Conservation (phyloP, 2,888 invertebrate genomes). For the Marasmarcha lunaedactyla region DNA sequence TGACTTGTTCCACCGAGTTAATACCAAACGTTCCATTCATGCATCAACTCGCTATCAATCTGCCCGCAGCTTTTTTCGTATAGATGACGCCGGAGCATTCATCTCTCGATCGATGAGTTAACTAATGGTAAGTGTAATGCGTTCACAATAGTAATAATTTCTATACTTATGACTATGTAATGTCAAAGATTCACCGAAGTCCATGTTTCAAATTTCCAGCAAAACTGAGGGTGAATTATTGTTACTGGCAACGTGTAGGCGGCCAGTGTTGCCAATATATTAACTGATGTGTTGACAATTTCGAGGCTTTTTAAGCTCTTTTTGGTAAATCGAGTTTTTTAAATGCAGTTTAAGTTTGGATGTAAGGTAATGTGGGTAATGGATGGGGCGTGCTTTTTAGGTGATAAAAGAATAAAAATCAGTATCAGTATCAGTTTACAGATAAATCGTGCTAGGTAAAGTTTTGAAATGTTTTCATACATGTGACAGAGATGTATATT, state of each 20-base stretch:
- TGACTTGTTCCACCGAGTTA: no score
- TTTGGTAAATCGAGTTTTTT: no score
- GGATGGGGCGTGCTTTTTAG: no score
- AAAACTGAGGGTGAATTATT: conserved; percentile 3
- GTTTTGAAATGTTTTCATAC: no score
- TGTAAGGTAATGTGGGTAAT: no score
- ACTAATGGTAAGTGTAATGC: conserved; percentile 24
- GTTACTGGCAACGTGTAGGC: background rate
- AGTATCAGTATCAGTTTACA: no score
- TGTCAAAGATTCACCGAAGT: background rate
- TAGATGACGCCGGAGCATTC: conserved; percentile 26
- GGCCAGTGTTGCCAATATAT: background rate
- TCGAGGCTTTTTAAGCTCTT: no score
- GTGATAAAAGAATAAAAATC: no score
- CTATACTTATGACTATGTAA: conserved; percentile 2
- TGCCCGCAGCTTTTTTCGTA: conserved; percentile 24
- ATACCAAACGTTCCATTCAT: no score
- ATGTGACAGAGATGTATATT: no score
- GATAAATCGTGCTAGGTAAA: no score
- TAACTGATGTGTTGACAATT: background rate
- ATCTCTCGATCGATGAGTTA: conserved; percentile 26
- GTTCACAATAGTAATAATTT: conserved; percentile 28
- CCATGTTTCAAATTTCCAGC: conserved; percentile 6
- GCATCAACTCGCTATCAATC: conserved; percentile 12
- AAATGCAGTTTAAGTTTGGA: no score